Percentiles rank a stretch among this genome's conserved stretches.
phyloP scores from a whole-genome alignment of 1,140 invertebrate genomes.

The Scaptomyza montana region DNA sequence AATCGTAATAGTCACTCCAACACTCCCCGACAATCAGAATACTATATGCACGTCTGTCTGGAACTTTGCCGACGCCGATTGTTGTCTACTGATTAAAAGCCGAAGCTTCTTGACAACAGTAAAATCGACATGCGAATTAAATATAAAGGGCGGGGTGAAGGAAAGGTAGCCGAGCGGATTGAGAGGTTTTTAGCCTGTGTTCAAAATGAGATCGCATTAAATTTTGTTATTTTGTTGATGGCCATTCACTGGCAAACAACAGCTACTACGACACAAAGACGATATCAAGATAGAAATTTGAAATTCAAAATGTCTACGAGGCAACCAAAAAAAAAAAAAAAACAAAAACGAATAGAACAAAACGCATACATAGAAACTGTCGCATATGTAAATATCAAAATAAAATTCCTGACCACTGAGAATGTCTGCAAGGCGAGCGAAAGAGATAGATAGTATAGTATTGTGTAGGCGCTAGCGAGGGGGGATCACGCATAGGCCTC shows the following conservation, averaged over 20 bases:
- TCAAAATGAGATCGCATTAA: constrained; percentile 40
- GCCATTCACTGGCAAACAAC: constrained; percentile 40
- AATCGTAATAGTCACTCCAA: constrained; percentile 6
- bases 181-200: too few relatives aligned
- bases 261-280: constrained; percentile 19
- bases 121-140: constrained; percentile 3
- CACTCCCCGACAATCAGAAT: background rate
- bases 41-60: constrained; percentile 27
- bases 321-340: too few relatives aligned
- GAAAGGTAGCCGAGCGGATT: background rate
- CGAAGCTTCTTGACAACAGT: constrained; percentile 47
- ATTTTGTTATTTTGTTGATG: constrained; percentile 32
- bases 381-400: constrained; percentile 64
- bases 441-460: constrained; percentile 3
- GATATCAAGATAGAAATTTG: constrained; percentile 48
- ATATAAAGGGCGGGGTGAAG: background rate
- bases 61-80: constrained; percentile 26
- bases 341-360: background rate
- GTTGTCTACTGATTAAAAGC: constrained; percentile 45
- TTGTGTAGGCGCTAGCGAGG: background rate
- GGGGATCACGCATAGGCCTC: constrained; percentile 58
- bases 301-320: constrained; percentile 66
- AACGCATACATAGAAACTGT: constrained; percentile 1
- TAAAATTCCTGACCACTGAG: constrained; percentile 67
- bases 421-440: constrained; percentile 52